These are phyloP conservation scores for Myanophis thanlyinensis DNA, from an alignment of 2,113 vertebrate genomes.

Conservation along the genomic window DNA sequence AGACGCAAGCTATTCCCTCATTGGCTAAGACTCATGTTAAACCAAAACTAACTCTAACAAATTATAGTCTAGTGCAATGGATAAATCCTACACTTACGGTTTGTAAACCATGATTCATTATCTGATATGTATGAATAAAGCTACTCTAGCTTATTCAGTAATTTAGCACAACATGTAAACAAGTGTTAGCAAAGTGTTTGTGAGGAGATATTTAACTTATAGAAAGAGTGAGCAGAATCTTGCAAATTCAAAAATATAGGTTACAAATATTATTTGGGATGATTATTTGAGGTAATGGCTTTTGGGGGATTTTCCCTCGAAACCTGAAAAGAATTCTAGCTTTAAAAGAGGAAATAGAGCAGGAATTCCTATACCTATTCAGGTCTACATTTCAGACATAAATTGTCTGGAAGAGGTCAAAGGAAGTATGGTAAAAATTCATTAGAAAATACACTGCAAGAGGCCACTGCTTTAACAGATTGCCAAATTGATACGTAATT, in stretches of 20 bases:
- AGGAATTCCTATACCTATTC: not conserved
- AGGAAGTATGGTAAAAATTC: not conserved
- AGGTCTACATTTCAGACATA: not conserved
- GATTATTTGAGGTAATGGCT: not conserved
- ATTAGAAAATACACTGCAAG: not conserved
- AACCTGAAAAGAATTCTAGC: not conserved
- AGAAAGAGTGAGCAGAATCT: not conserved
- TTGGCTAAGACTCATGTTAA: not conserved
- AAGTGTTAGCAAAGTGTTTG: not conserved
- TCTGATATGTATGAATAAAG: not conserved
- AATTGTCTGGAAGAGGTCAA: not conserved
- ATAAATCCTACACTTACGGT: not conserved
- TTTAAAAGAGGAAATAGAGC: not conserved
- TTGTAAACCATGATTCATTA: not conserved
- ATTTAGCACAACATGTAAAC: not conserved
- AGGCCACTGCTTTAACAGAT: not conserved
- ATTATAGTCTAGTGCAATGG: not conserved
- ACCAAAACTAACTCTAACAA: not conserved
- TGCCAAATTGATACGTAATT: not conserved
- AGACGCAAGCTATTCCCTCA: not conserved
- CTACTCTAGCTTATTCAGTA: not conserved
- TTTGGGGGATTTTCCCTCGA: not conserved
- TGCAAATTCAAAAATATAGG: not conserved
- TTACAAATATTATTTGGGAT: not conserved
- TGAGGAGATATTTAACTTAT: not conserved